phyloP scores from a whole-genome alignment of 2,797 vertebrate species.

The Taenioides sp. region DNA sequence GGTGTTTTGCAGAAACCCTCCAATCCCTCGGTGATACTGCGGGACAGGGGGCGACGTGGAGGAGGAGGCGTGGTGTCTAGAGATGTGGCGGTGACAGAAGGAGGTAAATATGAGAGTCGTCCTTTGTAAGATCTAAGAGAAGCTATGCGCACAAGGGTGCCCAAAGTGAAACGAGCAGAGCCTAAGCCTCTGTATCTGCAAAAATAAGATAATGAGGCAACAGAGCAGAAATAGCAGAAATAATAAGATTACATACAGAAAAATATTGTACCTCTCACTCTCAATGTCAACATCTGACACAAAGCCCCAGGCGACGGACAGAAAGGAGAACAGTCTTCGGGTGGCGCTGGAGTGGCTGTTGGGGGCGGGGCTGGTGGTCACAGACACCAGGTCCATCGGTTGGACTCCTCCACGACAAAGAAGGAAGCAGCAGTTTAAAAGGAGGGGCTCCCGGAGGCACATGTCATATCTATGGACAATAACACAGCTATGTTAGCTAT shows the following conservation, averaged over 20 bases:
- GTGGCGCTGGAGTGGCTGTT: conserved; percentile 62
- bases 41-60: conserved; percentile 79
- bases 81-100: conserved; percentile 66
- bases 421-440: conserved; percentile 89
- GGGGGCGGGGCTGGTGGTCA: conserved; percentile 81
- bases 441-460: conserved; percentile 87
- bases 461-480: conserved; percentile 83
- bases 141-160: conserved; percentile 86
- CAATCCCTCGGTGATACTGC: conserved; percentile 82
- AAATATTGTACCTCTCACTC: conserved; percentile 81
- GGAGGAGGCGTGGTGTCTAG: conserved; percentile 70
- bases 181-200: conserved; percentile 85
- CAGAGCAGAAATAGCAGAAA: not conserved
- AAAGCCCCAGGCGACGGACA: conserved; percentile 94
- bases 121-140: conserved; percentile 89
- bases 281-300: conserved; percentile 94
- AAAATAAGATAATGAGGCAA: not conserved
- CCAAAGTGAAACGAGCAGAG: conserved; percentile 88
- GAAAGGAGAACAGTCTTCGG: conserved; percentile 87
- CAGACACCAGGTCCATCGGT: conserved; percentile 90
- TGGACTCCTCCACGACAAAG: conserved; percentile 84
- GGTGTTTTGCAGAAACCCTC: conserved; percentile 76
- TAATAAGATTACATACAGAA: not conserved
- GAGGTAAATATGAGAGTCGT: conserved; percentile 88
- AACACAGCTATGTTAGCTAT: conserved; percentile 16